Evolutionary conservation across 2,888 invertebrate species (phyloP), one percentile per base, ranked within the genome.

Genomic region (Apantesis nais): DNA sequence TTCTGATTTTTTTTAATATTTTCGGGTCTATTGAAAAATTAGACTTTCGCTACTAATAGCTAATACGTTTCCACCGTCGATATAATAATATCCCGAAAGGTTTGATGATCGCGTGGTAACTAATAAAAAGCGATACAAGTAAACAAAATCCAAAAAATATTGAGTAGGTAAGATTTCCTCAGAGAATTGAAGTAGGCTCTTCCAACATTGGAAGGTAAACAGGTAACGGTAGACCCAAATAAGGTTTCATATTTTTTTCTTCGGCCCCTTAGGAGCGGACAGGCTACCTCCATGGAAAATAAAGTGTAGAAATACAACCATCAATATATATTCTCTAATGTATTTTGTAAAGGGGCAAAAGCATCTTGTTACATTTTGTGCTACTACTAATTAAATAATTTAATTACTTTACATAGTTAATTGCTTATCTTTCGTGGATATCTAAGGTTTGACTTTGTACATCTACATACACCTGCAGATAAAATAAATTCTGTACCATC

Each of bases 191-290:
- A 89, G 86, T 89, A 88, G 86, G 85, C 86, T 86, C 81, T 78
- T 85, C 89, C 88, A 88, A 90, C 92, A 92, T 91, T 91, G 90
- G 89, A 89, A 87, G 87, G 89, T 86, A 89, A 90, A 89, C 89
- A 55, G 55, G 37, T 41, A 55, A 41, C 58, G n/a, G 60, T 22
- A 39, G 41, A 58, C 16, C n/a, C 58, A 55, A 41, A 58, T 25
- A 39, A 55, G 60, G 41, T 41, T 66, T 22, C 61, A 22, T 61
- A 34, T 31, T 61, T 61, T n/a, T 55, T 55, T 55, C 25, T 25
- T 25, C 25, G 55, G 55, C 55, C 55, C 25, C 25, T 4, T 4
- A 25, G 55, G 55, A 25, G 25, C 55, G 55, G 55, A 55, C 55
- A 55, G 14, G 55, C 55, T 25, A 52, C 52, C n/a, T 1, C 55